These are phyloP conservation scores for Dioctria rufipes DNA, from an alignment of 2,888 invertebrate genomes.

Conservation along the genomic window DNA sequence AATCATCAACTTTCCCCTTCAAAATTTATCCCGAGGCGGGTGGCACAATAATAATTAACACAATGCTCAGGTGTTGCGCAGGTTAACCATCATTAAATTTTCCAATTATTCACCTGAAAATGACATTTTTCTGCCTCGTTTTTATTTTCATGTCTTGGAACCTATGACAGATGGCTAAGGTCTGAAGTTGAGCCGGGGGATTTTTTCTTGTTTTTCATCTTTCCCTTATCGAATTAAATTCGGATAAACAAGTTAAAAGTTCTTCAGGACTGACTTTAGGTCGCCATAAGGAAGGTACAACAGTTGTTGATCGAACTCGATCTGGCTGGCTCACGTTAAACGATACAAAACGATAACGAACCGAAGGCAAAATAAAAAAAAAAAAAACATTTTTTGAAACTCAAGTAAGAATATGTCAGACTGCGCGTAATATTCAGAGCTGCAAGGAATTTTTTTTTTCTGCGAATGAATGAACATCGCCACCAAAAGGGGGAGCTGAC, in stretches of 20 bases:
- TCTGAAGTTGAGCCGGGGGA: not conserved
- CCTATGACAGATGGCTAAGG: constrained; percentile 28
- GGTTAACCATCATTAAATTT: constrained; percentile 17
- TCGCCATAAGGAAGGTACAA: constrained; percentile 38
- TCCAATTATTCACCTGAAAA: constrained; percentile 33
- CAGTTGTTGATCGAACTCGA: constrained; percentile 43
- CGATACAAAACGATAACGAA: not conserved
- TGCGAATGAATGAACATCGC: not conserved
- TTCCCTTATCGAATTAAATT: not conserved
- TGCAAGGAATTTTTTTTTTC: not conserved
- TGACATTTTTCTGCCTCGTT: not conserved
- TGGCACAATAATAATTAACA: constrained; percentile 3
- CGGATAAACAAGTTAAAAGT: not conserved
- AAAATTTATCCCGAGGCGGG: not conserved
- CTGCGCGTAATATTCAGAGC: constrained; percentile 6
- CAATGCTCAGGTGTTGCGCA: constrained; percentile 28
- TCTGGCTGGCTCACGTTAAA: constrained; percentile 15
- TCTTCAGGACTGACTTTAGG: not conserved
- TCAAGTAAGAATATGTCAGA: not conserved
- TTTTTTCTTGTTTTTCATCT: not conserved
- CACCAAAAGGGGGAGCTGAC: not conserved
- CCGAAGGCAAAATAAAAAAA: not conserved
- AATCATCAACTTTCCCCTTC: too few species aligned
- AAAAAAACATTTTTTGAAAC: not conserved
- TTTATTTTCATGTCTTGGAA: not conserved